Conservation (phyloP, 2,888 invertebrate species). For the Phlogophora meticulosa region DNA sequence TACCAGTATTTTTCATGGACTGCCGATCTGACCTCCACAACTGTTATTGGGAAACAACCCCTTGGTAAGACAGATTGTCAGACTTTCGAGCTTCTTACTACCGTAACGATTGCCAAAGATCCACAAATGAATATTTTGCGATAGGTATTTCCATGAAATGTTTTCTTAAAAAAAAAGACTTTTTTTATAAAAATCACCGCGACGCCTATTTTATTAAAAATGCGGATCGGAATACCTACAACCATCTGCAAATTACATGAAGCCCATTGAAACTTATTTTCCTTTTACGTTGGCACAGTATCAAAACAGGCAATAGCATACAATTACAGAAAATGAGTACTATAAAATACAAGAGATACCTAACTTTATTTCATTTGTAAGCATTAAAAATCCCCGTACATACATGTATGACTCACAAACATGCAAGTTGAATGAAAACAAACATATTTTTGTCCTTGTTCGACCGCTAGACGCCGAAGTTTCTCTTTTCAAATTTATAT, state of each 20-base stretch:
- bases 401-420: slow-evolving; percentile 45
- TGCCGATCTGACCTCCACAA: no score
- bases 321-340: slow-evolving; percentile 48
- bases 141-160: no score
- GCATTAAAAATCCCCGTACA: slow-evolving; percentile 39
- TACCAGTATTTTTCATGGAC: no score
- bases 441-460: slow-evolving; percentile 39
- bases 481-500: no score
- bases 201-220: no score
- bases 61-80: no score
- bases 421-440: not conserved
- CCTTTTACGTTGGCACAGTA: slow-evolving; percentile 49
- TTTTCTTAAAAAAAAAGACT: no score
- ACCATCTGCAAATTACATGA: slow-evolving; percentile 28
- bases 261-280: slow-evolving; percentile 26
- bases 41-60: no score
- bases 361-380: slow-evolving; percentile 42
- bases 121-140: no score
- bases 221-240: not conserved
- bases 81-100: no score
- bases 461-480: slow-evolving; percentile 51
- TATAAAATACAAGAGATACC: slow-evolving; percentile 42
- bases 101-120: no score
- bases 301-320: slow-evolving; percentile 49
- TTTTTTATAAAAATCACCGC: no score